Evolutionary conservation across 2,113 vertebrate species (phyloP).

Genomic region (Campylomormyrus numenius): DNA sequence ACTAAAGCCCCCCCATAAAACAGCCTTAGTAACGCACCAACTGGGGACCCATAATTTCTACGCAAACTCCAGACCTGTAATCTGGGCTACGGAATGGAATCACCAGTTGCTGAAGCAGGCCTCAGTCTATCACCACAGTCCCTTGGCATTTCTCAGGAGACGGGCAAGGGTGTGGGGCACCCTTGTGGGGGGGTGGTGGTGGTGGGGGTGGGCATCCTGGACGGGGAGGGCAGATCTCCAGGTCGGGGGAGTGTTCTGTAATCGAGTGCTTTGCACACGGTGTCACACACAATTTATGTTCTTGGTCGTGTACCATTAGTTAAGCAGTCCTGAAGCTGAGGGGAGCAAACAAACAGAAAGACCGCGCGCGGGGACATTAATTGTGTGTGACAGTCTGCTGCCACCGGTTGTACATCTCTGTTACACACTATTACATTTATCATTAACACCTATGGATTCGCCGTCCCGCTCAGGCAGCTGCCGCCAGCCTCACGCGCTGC

Average conservation of each 20-base stretch:
- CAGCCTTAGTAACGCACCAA: not conserved
- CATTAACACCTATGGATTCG: conserved; percentile 57
- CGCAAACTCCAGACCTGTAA: not conserved
- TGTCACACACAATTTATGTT: conserved; percentile 69
- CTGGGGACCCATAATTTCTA: not conserved
- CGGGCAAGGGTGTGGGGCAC: not conserved
- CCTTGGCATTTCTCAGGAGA: not conserved
- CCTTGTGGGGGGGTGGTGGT: not conserved
- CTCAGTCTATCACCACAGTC: not conserved
- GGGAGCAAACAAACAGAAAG: conserved; percentile 63
- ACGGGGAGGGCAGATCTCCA: conserved; percentile 48
- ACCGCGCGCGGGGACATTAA: conserved; percentile 59
- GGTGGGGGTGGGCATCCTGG: too few species aligned
- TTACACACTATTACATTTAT: conserved; percentile 67
- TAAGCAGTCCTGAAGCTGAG: conserved; percentile 54
- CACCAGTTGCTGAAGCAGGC: not conserved
- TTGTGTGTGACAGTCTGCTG: conserved; percentile 63
- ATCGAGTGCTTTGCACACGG: conserved; percentile 61
- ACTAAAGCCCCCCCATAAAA: not conserved
- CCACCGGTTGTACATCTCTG: conserved; percentile 70
- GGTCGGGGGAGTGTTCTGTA: conserved; percentile 58
- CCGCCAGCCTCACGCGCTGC: not conserved
- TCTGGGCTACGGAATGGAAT: not conserved
- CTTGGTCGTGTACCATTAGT: conserved; percentile 67
- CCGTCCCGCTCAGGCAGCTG: not conserved